Base-by-base conservation (phyloP, 2,113 vertebrate genomes). In the Ameiurus melas region DNA sequence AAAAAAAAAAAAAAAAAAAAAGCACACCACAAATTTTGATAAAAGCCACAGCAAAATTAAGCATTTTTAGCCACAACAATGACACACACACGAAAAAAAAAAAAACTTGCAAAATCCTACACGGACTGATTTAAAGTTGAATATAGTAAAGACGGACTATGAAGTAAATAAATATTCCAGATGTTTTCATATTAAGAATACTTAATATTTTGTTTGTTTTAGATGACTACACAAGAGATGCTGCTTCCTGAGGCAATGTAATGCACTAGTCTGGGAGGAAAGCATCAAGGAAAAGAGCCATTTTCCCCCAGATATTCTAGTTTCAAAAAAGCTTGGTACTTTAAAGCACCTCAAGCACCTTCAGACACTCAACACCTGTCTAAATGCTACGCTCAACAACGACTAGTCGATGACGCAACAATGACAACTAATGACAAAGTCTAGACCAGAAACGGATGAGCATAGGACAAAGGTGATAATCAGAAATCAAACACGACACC, bases 401-500 rank as follows among this genome's bases (percentile, higher is more conserved):
- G 64, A 73, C 39, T 57, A 60, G 43, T 47, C 43, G 5, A 47
- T 47, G 43, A 47, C 0, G 43, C 43, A 47, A 47, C 43, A 7
- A 7, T 47, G 43, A 47, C 43, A 47, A 47, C 43, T 47, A 47
- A 47, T 6, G 43, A 47, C 5, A 47, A 47, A 51, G 77, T 84
- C 84, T 85, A 70, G 66, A 60, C 86, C 86, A 71, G 39, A 77
- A 47, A 68, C 30, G 73, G 81, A 57, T 20, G 64, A 85, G 27
- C 39, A 80, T 5, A 83, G 27, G 77, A 85, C 84, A 81, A 55
- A 71, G 14, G 39, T 83, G 70, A 87, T 68, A 70, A 53, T 4
- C 33, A 77, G 47, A 71, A 57, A 30, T 86, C 90, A 89, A 90
- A 86, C 87, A 89, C 85, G 39, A 89, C 81, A 90, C 55, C 85